Conservation (phyloP, 2,797 vertebrate species). For the Dendrocincla tyrannina region DNA sequence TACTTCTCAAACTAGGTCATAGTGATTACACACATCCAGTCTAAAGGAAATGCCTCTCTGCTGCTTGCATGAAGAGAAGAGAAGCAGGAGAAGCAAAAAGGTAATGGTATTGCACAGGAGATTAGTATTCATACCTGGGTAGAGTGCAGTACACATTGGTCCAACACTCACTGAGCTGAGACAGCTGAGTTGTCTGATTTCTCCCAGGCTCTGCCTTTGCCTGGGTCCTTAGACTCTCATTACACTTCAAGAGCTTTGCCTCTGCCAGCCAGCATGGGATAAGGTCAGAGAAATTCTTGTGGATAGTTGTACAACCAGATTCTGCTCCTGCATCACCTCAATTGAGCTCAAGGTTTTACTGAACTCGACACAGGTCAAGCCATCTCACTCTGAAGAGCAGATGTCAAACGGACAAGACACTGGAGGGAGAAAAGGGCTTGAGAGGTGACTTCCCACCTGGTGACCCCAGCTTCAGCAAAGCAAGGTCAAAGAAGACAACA, state of each 20-base stretch:
- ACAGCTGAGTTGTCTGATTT: neutral
- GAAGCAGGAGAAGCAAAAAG: neutral
- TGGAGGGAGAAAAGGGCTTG: neutral
- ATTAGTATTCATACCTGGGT: neutral
- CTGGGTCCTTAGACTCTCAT: neutral
- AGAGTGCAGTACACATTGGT: neutral
- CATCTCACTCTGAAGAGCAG: neutral
- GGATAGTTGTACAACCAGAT: neutral
- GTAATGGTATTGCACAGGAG: neutral
- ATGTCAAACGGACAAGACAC: neutral
- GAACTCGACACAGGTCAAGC: neutral
- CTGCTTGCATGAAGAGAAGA: neutral
- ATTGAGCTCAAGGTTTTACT: neutral
- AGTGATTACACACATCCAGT: neutral
- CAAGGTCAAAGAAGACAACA: neutral
- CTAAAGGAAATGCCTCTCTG: neutral
- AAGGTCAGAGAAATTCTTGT: neutral
- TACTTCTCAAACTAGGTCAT: neutral
- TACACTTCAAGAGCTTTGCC: neutral
- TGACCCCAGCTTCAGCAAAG: neutral
- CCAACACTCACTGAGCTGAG: neutral
- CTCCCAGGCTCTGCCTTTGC: neutral
- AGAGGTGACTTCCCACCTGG: neutral
- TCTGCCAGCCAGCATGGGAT: neutral
- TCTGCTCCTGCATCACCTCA: neutral